Evolutionary conservation across 2,113 vertebrate species (phyloP), one percentile per base, ranked within the genome.

Genomic region (Dasypus novemcinctus): DNA sequence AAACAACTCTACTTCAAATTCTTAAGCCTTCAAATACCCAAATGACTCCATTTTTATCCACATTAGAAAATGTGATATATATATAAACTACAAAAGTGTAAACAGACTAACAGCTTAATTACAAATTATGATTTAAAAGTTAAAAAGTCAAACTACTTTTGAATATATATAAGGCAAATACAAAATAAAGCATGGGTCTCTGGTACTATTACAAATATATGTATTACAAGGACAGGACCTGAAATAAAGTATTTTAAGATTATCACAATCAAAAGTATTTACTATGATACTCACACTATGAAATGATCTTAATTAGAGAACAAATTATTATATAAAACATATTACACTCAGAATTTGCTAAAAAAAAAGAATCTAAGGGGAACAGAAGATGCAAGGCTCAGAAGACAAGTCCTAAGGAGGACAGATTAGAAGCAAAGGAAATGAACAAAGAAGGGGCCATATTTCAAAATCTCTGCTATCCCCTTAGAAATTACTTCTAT

Each of bases 361-460:
- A 25, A 91, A 96, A 84, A 15, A 79, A 91, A 94, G 27, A 88
- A 79, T 61, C 78, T n/a, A 80, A 94, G 27, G 79, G 54, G 68
- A 85, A 75, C 43, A 61, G 23, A 92, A 92, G 15, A 93, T 14
- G 90, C 12, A 69, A 72, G 23, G 33, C 74, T 84, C 7, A 87
- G 25, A 87, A 86, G 31, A 84, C 17, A 91, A 29, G 23, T 75
- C 5, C 20, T 90, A 81, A 64, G 57, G 76, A 81, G 20, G 52
- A 63, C n/a, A 94, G 12, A 81, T 27, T 68, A 87, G 71, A 85
- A 76, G 4, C 20, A 91, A 91, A 2, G 23, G 23, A 43, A 84
- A 92, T 61, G 10, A 79, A 74, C 9, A 94, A 92, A 94, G 75
- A 36, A 82, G 79, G 63, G 41, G 25, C 15, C 27, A 7, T 31